These are phyloP conservation scores for Chromoteleia sp. DNA, from an alignment of 2,888 invertebrate genomes.

Conservation along the genomic window DNA sequence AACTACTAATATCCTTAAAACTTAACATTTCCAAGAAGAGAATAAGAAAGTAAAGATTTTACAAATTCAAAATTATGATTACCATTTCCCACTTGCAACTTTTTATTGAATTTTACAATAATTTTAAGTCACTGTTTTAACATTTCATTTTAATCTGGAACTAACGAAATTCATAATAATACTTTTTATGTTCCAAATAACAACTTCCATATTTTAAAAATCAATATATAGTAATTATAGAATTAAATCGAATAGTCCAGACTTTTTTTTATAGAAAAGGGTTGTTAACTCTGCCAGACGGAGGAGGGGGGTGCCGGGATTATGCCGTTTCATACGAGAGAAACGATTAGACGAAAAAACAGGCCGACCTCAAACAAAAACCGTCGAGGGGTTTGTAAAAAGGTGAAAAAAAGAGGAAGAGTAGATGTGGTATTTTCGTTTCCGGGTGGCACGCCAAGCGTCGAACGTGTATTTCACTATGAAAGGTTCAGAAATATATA, in stretches of 20 bases:
- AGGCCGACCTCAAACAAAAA: conserved; percentile 80
- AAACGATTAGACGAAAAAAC: conserved; percentile 79
- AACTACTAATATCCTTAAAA: too few relatives aligned
- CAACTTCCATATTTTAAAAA: conserved; percentile 33
- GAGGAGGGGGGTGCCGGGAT: conserved; percentile 73
- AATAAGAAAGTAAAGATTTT: too few relatives aligned
- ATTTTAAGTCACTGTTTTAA: too few relatives aligned
- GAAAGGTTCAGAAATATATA: conserved; percentile 66
- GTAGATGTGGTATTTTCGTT: conserved; percentile 76
- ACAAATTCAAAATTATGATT: too few relatives aligned
- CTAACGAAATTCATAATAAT: too few relatives aligned
- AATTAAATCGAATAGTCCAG: conserved; percentile 43
- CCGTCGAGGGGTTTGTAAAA: conserved; percentile 76
- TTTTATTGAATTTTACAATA: too few relatives aligned
- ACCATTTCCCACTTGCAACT: too few relatives aligned
- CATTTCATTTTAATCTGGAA: too few relatives aligned
- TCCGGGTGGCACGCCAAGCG: conserved; percentile 76
- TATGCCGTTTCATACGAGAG: conserved; percentile 81
- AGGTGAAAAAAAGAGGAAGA: conserved; percentile 73
- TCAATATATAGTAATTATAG: conserved; percentile 43
- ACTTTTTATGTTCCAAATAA: too few relatives aligned
- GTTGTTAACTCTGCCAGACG: conserved; percentile 71
- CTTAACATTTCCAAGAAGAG: too few relatives aligned
- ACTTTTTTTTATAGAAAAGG: conserved; percentile 71
- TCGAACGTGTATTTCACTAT: conserved; percentile 64